These are phyloP conservation scores for Halocynthia aurantium DNA, from an alignment of 23 tunicate genomes.

Conservation along the genomic window DNA sequence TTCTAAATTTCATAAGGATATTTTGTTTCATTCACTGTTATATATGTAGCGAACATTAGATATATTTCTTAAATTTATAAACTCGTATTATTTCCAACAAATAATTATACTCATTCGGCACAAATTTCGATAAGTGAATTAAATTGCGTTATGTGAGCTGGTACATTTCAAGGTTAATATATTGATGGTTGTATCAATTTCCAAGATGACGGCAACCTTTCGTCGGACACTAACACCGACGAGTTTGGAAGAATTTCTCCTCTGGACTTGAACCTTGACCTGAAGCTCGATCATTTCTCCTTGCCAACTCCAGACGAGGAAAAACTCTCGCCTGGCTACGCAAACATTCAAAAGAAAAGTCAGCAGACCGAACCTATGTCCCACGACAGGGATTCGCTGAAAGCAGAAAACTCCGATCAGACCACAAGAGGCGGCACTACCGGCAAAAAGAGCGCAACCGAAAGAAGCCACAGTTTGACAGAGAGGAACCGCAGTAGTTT, in stretches of 20 bases:
- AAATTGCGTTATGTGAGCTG: too few species aligned
- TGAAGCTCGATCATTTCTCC: slow-evolving; percentile 17
- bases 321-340: neutral
- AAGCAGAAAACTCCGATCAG: neutral
- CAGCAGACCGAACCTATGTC: neutral
- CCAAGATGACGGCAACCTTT: neutral
- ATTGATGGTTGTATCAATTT: too few species aligned
- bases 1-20: too few species aligned
- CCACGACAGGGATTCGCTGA: too few species aligned
- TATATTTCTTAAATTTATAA: too few species aligned
- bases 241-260: slow-evolving; percentile 55
- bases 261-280: slow-evolving; percentile 38
- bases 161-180: too few species aligned
- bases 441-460: neutral
- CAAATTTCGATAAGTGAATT: too few species aligned
- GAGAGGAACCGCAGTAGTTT: too few species aligned
- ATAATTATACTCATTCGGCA: too few species aligned
- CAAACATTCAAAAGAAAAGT: neutral
- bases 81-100: too few species aligned
- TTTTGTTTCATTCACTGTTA: too few species aligned
- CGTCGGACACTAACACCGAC: slow-evolving; percentile 38
- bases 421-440: neutral
- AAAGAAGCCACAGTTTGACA: neutral
- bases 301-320: neutral
- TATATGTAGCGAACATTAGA: too few species aligned